Base-by-base conservation (phyloP, 2,113 vertebrate genomes). In the Tinamus guttatus region DNA sequence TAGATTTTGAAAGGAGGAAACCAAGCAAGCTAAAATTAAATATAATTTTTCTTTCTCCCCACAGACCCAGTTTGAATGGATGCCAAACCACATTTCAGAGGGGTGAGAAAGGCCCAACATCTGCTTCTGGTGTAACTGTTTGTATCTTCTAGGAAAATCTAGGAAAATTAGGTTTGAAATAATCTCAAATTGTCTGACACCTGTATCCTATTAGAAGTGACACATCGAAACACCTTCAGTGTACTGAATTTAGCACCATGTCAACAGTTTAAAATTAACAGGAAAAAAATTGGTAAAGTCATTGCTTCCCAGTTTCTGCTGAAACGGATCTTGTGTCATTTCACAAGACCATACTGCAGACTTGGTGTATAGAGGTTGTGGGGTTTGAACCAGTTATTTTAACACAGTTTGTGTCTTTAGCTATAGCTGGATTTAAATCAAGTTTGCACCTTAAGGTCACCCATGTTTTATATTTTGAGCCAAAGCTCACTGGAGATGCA, bases 201-300 rank as follows among this genome's bases (percentile, higher is more conserved):
- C 94, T 97, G 96, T 95, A 95, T 96, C 94, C 96, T 96, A 97
- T 97, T 97, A 97, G 94, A 95, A 95, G 81, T 97, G 97, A 97
- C 94, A 97, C 87, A 94, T 71, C 82, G 96, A 97, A 97, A 97
- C 94, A 98, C 96, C 94, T 96, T 93, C 93, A 91, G 87, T 36
- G 0, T 91, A 93, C 92, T 3, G 82, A 96, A 95, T 97, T 97
- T 94, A 96, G 93, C 93, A 95, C 82, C 76, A n/a, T 92, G 90
- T 97, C 95, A 96, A 95, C 95, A 94, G 91, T 86, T 95, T 93
- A 45, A 95, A 94, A 88, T 78, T 93, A 95, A 94, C 68, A 75
- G 63, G 68, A 70, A 79, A 94, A 92, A 94, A 92, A 67, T 8
- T 5, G 27, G 73, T 80, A 60, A 89, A 97, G 84, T 83, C 75